phyloP scores from a whole-genome alignment of 2,113 vertebrate genomes.

The Eudyptes chrysolophus region DNA sequence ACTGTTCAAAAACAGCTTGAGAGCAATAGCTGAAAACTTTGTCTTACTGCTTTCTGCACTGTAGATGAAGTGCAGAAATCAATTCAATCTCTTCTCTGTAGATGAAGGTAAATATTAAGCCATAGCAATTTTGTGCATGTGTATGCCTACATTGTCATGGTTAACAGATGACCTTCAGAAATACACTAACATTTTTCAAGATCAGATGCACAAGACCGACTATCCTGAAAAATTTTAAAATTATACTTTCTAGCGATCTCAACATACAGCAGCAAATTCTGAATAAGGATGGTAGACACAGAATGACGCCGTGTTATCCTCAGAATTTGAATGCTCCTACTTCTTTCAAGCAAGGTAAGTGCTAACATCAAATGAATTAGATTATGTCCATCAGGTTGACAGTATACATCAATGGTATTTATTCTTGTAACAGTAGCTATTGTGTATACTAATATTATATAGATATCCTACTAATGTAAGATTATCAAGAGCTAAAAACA shows the following conservation, averaged over 20 bases:
- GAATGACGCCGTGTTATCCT: not conserved
- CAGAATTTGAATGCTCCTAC: not conserved
- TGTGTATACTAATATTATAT: not conserved
- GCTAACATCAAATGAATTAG: not conserved
- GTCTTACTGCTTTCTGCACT: not conserved
- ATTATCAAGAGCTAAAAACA: not conserved
- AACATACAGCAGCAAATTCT: not conserved
- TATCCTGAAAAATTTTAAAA: not conserved
- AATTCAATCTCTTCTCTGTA: not conserved
- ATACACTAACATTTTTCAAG: not conserved
- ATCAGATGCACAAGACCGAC: not conserved
- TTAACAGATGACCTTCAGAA: not conserved
- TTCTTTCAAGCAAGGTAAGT: not conserved
- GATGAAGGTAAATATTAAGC: not conserved
- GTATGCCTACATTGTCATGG: not conserved
- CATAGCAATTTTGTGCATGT: not conserved
- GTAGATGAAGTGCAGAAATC: too few species aligned
- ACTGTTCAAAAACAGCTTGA: not conserved
- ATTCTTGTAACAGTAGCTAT: not conserved
- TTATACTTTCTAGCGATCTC: not conserved
- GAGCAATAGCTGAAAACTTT: not conserved
- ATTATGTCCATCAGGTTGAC: not conserved
- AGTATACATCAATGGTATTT: not conserved
- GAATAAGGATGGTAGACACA: not conserved
- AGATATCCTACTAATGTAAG: not conserved